These are phyloP conservation scores for Clusia tigrina DNA, from an alignment of 2,888 invertebrate species.

Conservation along the genomic window DNA sequence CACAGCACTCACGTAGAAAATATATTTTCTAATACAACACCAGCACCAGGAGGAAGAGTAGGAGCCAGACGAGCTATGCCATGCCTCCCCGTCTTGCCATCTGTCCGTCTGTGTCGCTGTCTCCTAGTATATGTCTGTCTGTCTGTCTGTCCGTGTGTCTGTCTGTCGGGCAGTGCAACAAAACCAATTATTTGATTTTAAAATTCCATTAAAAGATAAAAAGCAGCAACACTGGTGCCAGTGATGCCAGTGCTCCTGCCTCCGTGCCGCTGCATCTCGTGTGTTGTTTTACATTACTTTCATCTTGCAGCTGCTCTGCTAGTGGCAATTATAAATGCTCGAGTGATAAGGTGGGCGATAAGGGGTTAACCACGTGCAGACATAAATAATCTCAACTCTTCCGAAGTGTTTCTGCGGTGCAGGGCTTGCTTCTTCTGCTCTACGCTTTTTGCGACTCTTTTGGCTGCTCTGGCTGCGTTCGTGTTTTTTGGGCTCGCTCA, in stretches of 20 bases:
- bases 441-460: not conserved
- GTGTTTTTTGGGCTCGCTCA: no score
- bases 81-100: not conserved
- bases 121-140: no score
- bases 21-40: not conserved
- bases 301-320: not conserved
- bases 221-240: constrained; percentile 29
- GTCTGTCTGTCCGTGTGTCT: not conserved
- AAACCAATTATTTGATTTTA: constrained; percentile 55
- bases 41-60: not conserved
- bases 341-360: constrained; percentile 27
- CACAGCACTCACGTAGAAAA: not conserved
- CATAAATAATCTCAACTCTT: constrained; percentile 29
- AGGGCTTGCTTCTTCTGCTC: not conserved
- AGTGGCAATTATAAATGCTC: constrained; percentile 23
- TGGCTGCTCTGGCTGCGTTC: not conserved
- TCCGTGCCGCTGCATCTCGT: not conserved
- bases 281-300: not conserved
- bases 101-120: not conserved
- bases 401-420: not conserved
- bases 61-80: not conserved
- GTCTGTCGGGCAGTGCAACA: constrained; percentile 28
- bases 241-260: not conserved
- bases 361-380: constrained; percentile 51
- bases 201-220: constrained; percentile 56